Base-by-base conservation (phyloP, 23 tunicate species). In the Trididemnum miniatum region DNA sequence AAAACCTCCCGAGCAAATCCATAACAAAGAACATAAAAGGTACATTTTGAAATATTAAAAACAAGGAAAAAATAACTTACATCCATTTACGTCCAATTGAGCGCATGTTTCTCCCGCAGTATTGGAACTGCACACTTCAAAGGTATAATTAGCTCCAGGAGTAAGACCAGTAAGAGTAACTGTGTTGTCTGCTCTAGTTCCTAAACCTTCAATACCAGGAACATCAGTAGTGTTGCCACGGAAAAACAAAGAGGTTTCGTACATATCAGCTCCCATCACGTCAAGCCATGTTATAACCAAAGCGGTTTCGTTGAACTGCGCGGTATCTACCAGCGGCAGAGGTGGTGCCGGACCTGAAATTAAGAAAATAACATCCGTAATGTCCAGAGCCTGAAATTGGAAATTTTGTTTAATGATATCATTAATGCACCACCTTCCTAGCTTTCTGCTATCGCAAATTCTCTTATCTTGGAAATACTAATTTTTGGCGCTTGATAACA, bases 91-190 rank as follows among this genome's bases (percentile, higher is more conserved):
- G 26, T 4, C 28, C 12, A 74, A 2, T 37, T 15, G n/a, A 2
- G 60, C 26, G 60, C 79, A 74, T 4, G 79, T 9, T 15, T 2
- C 7, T 74, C 79, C 79, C 20, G 79, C 79, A 27, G n/a, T 31
- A 39, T 74, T 74, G 25, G 38, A 23, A 2, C 60, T 23, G 32
- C 79, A 74, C 26, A 74, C 79, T 38, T 39, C 33, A 59, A 74
- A 49, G 12, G 4, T 18, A 72, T 86, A 86, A 2, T 24, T 28
- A 1, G 72, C 54, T 4, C 90, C 90, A 1, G 80, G 35, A 2
- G 33, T 28, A 5, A 86, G 71, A 28, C 20, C 25, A 5, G 63
- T 71, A 44, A 76, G 76, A 25, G 80, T 79, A 5, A 29, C 71
- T 1, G 71, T 79, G 59, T 77, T 26, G 0, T 15, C 4, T 0